Evolutionary conservation across 2,797 vertebrate species (phyloP), one percentile per base, ranked within the genome.

Genomic region (Discoglossus pictus): DNA sequence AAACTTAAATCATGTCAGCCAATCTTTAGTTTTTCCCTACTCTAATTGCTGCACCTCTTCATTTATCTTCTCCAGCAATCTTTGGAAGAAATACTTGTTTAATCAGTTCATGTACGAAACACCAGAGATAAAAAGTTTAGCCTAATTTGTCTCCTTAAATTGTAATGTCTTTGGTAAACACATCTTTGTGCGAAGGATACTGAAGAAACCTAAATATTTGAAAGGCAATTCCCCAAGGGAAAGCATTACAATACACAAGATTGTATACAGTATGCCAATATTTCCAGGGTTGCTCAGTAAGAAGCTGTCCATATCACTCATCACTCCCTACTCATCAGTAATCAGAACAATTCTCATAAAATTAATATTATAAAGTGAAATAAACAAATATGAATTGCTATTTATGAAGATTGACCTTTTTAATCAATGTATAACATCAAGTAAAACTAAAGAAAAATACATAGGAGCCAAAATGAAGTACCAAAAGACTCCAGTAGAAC

Each of bases 21-120:
- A 88, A 90, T 91, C 90, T 91, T 90, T 89, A 91, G 88, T 91
- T 91, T 91, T 91, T 91, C 87, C 87, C 84, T 84, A 89, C 84
- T 83, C 87, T 91, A 91, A 91, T 91, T 91, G 89, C 89, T 86
- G 81, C 80, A 81, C 73, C 76, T 83, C 80, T 87, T 87, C 89
- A 90, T 91, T 91, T 89, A 91, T 91, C 90, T 91, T 91, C 83
- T 78, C 61, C 77, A 80, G 87, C 85, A 88, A 90, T 90, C 88
- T 91, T 89, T 86, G 85, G 86, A 88, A 90, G 88, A 90, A 90
- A 90, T 89, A 91, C 87, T 89, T 84, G 88, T 88, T 90, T 87
- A 90, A 91, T 90, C 89, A 90, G 86, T 84, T 82, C 66, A 75
- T 85, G 87, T 82, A 83, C 86, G 90, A 91, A 89, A 86, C 84